phyloP scores from a whole-genome alignment of 2,113 vertebrate genomes.

The Nymphicus hollandicus region DNA sequence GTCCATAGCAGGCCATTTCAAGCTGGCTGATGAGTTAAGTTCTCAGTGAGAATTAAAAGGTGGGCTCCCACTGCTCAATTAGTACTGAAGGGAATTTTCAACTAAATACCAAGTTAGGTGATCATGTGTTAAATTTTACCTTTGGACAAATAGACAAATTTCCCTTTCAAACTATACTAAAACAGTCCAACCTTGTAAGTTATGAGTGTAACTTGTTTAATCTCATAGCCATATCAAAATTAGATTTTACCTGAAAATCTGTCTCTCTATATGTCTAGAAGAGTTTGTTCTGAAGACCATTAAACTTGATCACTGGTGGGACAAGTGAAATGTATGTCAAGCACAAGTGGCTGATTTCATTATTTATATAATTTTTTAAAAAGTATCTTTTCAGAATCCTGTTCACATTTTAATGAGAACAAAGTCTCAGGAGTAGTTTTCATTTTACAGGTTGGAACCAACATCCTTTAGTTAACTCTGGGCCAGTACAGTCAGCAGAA shows the following conservation, averaged over 20 bases:
- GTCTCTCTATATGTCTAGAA: neutral
- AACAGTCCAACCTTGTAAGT: rapidly evolving
- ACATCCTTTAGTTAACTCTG: neutral
- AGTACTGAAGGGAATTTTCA: neutral
- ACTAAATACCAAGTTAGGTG: neutral
- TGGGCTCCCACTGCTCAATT: neutral
- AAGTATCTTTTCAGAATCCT: neutral
- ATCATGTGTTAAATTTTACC: neutral
- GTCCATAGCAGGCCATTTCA: neutral
- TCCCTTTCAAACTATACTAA: neutral
- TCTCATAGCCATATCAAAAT: neutral
- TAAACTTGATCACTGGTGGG: neutral
- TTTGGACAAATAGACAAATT: neutral
- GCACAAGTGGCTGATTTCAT: neutral
- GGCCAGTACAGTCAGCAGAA: neutral
- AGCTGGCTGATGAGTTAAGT: neutral
- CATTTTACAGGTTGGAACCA: neutral
- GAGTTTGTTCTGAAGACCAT: neutral
- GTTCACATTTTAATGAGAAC: neutral
- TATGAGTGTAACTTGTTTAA: neutral
- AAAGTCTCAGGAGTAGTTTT: neutral
- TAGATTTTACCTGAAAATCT: neutral
- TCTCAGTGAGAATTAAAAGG: neutral
- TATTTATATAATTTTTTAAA: neutral
- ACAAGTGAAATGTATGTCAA: neutral